Evolutionary conservation across 2,797 vertebrate species (phyloP).

Genomic region (Tokudaia tokunoshimensis): DNA sequence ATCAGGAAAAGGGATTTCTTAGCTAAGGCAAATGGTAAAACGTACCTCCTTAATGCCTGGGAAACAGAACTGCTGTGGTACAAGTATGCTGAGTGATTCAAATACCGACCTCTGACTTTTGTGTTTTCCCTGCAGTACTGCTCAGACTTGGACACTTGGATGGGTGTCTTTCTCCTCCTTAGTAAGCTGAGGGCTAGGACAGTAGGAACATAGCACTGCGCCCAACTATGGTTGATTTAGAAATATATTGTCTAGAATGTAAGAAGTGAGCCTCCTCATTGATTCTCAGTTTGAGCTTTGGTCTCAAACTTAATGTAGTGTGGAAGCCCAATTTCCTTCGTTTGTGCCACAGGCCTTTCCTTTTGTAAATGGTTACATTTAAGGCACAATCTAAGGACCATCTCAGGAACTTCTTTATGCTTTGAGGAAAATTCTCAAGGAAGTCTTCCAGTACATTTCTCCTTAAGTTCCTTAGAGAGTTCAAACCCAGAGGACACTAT

Average conservation of each 20-base stretch:
- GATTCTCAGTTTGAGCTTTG: conserved; percentile 84
- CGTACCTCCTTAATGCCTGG: conserved; percentile 2
- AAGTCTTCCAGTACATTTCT: background rate
- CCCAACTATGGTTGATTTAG: background rate
- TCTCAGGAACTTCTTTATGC: background rate
- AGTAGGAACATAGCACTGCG: background rate
- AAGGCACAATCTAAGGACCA: conserved; percentile 1
- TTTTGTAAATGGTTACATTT: conserved; percentile 2
- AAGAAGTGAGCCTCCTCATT: conserved; percentile 76
- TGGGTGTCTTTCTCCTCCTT: background rate
- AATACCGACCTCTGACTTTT: background rate
- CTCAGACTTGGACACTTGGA: background rate
- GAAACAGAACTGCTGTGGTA: background rate
- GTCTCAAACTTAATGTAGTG: conserved; percentile 72
- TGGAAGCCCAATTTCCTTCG: conserved; percentile 84
- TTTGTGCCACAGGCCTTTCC: conserved; percentile 80
- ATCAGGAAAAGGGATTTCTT: conserved; percentile 43
- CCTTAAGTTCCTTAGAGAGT: conserved; percentile 20
- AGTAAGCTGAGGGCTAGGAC: background rate
- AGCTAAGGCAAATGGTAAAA: conserved; percentile 29
- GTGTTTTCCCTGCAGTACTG: background rate
- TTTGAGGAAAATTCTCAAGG: conserved; percentile 24
- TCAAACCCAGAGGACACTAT: background rate
- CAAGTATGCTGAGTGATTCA: background rate
- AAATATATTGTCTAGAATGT: conserved; percentile 45